Percentiles rank a stretch among this genome's conserved stretches.
These are phyloP conservation scores for Rhingia rostrata DNA, from an alignment of 2,888 invertebrate genomes.

Conservation along the genomic window DNA sequence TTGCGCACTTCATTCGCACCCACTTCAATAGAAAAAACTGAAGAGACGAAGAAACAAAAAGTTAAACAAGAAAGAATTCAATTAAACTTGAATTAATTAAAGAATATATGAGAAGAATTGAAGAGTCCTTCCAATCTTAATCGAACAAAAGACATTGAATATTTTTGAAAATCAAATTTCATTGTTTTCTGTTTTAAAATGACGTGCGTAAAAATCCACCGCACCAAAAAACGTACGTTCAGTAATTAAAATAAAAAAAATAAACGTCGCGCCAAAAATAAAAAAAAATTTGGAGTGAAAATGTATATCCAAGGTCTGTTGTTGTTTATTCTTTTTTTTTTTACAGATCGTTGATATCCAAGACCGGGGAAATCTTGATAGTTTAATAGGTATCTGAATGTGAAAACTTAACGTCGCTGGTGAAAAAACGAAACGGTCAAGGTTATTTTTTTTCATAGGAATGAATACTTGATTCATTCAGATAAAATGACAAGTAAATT, in stretches of 20 bases:
- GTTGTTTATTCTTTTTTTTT: constrained; percentile 49
- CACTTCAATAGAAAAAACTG: constrained; percentile 37
- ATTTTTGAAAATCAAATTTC: constrained; percentile 21
- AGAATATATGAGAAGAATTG: constrained; percentile 25
- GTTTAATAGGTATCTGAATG: constrained; percentile 26
- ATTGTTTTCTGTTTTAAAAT: constrained; percentile 18
- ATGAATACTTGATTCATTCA: not conserved
- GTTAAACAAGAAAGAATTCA: constrained; percentile 44
- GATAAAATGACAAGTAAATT: too few relatives aligned
- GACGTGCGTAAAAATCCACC: constrained; percentile 37
- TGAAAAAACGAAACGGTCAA: constrained; percentile 41
- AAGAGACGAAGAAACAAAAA: constrained; percentile 44
- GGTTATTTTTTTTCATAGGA: constrained; percentile 23
- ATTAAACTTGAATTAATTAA: constrained; percentile 53
- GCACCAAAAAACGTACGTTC: constrained; percentile 30
- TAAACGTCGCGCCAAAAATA: constrained; percentile 19
- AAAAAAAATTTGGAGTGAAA: constrained; percentile 38
- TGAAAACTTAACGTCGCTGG: constrained; percentile 21
- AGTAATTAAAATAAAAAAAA: constrained; percentile 15
- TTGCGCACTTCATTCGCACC: constrained; percentile 1
- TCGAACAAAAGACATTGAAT: constrained; percentile 62
- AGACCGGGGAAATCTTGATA: constrained; percentile 30
- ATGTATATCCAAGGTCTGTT: constrained; percentile 61
- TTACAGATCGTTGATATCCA: constrained; percentile 24
- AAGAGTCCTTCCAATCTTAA: constrained; percentile 38